Conservation (phyloP, 1,140 invertebrate species). For the Thalassaphorura encarpata region DNA sequence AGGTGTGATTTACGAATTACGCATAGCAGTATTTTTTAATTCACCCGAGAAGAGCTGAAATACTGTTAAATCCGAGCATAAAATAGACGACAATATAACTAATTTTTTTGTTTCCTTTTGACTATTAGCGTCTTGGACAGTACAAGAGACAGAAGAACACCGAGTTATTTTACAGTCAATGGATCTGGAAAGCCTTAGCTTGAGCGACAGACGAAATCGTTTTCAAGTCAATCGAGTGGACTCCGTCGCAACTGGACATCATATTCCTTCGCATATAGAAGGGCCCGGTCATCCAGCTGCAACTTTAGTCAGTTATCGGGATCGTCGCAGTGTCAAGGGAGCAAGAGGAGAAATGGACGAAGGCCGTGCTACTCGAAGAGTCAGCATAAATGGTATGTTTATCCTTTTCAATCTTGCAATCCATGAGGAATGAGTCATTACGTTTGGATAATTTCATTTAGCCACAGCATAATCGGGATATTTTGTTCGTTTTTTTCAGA, state of each 20-base stretch:
- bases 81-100: no score
- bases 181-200: slow-evolving; percentile 28
- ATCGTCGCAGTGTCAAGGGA: neutral
- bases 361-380: neutral
- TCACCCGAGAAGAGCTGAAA: no score
- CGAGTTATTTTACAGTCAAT: no score
- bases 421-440: neutral
- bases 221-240: slow-evolving; percentile 51
- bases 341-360: neutral
- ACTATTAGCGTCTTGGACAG: no score
- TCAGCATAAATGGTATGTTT: neutral
- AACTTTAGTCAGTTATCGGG: slow-evolving; percentile 8
- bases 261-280: slow-evolving; percentile 4
- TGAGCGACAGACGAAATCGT: slow-evolving; percentile 40
- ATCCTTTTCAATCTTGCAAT: neutral
- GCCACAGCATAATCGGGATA: neutral
- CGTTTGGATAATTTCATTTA: neutral
- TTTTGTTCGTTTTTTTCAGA: neutral
- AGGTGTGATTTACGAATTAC: no score
- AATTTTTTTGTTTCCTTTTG: no score
- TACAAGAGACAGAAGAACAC: no score
- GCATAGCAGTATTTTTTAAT: no score
- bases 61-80: no score
- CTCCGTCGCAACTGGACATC: slow-evolving; percentile 34
- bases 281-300: neutral